A percentile compares a stretch with the other conserved stretches of the same genome.
phyloP scores from a whole-genome alignment of 2,797 vertebrate species.

The Mormyrops boulengeri region DNA sequence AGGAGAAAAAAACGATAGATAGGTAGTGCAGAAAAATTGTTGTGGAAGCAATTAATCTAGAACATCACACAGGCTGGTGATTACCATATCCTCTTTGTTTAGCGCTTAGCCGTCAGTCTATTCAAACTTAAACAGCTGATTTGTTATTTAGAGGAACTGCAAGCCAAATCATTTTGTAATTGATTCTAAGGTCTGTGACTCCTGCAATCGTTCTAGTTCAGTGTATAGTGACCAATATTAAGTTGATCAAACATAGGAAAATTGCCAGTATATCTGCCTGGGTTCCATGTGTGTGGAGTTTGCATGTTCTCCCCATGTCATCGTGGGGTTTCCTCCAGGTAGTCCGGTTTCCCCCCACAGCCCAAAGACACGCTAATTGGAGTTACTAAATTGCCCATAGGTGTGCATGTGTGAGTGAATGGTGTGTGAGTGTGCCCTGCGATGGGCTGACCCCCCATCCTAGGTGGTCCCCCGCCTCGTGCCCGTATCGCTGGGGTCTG shows the following conservation, averaged over 20 bases:
- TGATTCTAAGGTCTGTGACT: neutral
- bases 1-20: neutral
- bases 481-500: too few species aligned
- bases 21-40: slow-evolving; percentile 15
- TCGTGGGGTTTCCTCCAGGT: too few species aligned
- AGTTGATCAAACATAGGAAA: neutral
- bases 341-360: too few species aligned
- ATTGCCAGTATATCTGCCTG: neutral
- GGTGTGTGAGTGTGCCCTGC: too few species aligned
- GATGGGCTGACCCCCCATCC: too few species aligned
- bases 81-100: neutral
- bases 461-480: too few species aligned
- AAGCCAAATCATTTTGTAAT: slow-evolving; percentile 24
- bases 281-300: too few species aligned
- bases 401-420: too few species aligned
- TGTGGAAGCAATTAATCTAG: slow-evolving; percentile 12
- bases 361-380: too few species aligned
- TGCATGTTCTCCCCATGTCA: too few species aligned
- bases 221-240: neutral
- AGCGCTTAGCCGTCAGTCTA: neutral
- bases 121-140: slow-evolving; percentile 15
- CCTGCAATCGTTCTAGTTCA: neutral
- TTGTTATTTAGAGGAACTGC: slow-evolving; percentile 10
- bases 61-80: slow-evolving; percentile 1
- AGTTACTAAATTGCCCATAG: too few species aligned